phyloP scores from a whole-genome alignment of 2,888 invertebrate species.

The Ephialtes manifestator region DNA sequence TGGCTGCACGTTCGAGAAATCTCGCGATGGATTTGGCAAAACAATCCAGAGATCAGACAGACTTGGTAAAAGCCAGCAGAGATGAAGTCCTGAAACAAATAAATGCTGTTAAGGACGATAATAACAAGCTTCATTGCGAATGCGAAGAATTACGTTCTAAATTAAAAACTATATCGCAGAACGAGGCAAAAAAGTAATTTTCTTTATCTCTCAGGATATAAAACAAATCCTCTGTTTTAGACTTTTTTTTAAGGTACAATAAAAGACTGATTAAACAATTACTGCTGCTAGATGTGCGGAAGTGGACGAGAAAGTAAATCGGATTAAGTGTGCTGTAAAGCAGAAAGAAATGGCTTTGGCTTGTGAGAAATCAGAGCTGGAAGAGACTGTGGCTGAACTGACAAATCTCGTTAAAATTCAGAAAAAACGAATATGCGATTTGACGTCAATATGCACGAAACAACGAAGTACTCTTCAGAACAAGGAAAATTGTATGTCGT shows the following conservation, averaged over 20 bases:
- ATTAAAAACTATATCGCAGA: constrained; percentile 71
- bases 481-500: constrained; percentile 70
- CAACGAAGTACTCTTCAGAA: constrained; percentile 72
- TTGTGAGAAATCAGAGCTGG: constrained; percentile 72
- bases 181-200: constrained; percentile 74
- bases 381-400: constrained; percentile 73
- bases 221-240: too few relatives aligned
- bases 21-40: constrained; percentile 74
- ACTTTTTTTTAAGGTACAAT: neutral
- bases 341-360: constrained; percentile 74
- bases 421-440: constrained; percentile 75
- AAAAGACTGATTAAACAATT: neutral
- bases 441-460: constrained; percentile 73
- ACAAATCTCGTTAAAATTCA: constrained; percentile 74
- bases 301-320: constrained; percentile 72
- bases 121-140: constrained; percentile 72
- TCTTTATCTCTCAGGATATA: too few relatives aligned
- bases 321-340: constrained; percentile 69
- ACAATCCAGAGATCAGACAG: constrained; percentile 71
- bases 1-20: constrained; percentile 71
- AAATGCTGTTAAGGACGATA: constrained; percentile 65
- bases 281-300: constrained; percentile 71
- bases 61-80: constrained; percentile 70
- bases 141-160: constrained; percentile 73
- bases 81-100: constrained; percentile 72